Evolutionary conservation across 2,797 vertebrate genomes (phyloP).

Genomic region (Sebastes diaconus): DNA sequence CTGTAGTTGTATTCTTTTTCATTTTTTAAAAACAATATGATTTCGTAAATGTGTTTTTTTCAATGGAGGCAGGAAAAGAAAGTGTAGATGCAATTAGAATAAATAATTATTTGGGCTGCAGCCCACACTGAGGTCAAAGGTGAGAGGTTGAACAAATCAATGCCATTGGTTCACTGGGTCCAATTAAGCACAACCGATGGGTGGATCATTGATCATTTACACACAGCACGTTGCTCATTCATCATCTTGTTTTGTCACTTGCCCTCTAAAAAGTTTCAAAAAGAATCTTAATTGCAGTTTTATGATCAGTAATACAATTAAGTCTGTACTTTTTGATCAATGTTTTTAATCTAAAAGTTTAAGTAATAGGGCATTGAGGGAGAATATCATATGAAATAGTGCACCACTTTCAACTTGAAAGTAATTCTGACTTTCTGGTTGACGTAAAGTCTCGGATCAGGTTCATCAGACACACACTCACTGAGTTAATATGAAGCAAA

Average conservation of each 20-base stretch:
- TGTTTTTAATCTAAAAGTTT: neutral
- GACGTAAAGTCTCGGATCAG: conserved; percentile 23
- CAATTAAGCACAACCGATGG: conserved; percentile 36
- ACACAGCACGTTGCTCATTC: neutral
- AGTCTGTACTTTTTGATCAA: neutral
- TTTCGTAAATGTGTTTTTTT: neutral
- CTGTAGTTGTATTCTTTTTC: neutral
- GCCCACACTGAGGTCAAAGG: conserved; percentile 33
- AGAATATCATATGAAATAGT: neutral
- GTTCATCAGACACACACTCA: conserved; percentile 23
- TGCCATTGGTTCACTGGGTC: conserved; percentile 36
- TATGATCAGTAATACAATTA: neutral
- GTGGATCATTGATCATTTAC: conserved; percentile 31
- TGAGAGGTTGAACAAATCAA: conserved; percentile 49
- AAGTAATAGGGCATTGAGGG: neutral
- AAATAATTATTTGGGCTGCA: neutral
- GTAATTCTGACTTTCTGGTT: neutral
- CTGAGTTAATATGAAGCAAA: conserved; percentile 43
- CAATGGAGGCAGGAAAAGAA: neutral
- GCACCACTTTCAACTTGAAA: neutral
- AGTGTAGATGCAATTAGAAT: neutral
- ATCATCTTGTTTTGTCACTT: conserved; percentile 28
- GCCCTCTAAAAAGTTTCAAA: neutral
- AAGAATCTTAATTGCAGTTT: neutral
- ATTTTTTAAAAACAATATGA: neutral